Base-by-base conservation (phyloP, 2,113 vertebrate genomes). In the Speoplatyrhinus poulsoni region DNA sequence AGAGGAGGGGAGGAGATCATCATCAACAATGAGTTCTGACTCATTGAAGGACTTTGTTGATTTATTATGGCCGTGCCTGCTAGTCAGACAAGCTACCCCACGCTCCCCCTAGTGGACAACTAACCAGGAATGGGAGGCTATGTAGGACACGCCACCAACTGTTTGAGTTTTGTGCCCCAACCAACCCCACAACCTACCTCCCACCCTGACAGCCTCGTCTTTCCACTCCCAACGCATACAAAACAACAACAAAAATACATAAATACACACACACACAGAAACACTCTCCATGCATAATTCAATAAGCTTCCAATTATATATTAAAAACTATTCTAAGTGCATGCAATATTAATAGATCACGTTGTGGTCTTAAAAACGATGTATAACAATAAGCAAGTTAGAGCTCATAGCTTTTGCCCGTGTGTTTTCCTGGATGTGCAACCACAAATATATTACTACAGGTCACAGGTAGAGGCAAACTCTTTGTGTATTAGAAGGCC, bases 261-360 rank as follows among this genome's bases (percentile, higher is more conserved):
- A 52, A 60, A 49, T 70, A 48, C 64, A 50, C 64, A 58, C 69
- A 17, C 59, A n/a, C 19, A 63, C 47, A 50, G 46, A 63, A 3
- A 50, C 48, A 32, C 15, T 26, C 26, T 26, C 26, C 26, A 26
- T 26, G 26, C 26, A 26, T 26, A 26, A 49, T 6, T 15, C 3
- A 19, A 11, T 15, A 69, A 46, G 65, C 74, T 75, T 84, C 82
- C 80, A 83, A 86, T 86, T 86, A 85, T 88, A 87, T 85, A 80
- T 77, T 69, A 87, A 77, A 75, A 84, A 77, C 77, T 82, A 87
- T 87, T 77, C 75, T 85, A 80, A 72, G 73, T 81, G 79, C 75
- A 81, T 87, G 72, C 70, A 89, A 83, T 83, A 85, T 89, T 85
- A 82, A 88, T 85, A 66, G 67, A 84, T 85, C 63, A 72, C 73